phyloP scores from a whole-genome alignment of 2,888 invertebrate species.

The Tigriopus californicus region DNA sequence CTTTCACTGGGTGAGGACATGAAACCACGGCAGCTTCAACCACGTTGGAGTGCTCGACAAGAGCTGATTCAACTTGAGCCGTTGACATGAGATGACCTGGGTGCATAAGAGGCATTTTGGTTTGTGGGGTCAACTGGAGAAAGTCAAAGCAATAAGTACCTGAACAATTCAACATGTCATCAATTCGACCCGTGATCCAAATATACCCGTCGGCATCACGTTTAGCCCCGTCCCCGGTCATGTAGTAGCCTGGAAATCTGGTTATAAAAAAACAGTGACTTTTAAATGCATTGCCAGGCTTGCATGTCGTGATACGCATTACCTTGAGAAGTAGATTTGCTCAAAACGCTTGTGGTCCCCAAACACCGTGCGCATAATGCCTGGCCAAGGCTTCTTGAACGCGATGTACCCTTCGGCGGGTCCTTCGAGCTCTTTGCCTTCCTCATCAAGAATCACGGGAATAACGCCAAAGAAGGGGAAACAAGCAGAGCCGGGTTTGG shows the following conservation, averaged over 20 bases:
- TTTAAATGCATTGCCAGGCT: too few species aligned
- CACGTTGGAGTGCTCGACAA: constrained; percentile 37
- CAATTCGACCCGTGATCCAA: constrained; percentile 91
- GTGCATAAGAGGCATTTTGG: too few species aligned
- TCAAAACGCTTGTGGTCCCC: constrained; percentile 50
- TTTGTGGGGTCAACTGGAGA: too few species aligned
- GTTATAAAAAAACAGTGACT: neutral
- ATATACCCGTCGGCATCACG: constrained; percentile 55
- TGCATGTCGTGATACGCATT: neutral
- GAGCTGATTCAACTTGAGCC: constrained; percentile 49
- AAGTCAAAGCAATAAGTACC: too few species aligned
- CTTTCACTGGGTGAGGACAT: constrained; percentile 74
- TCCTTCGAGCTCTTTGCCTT: constrained; percentile 62
- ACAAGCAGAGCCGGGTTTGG: constrained; percentile 67
- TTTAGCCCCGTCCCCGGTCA: constrained; percentile 15
- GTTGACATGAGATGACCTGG: constrained; percentile 79
- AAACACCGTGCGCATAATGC: constrained; percentile 86
- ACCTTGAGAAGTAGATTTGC: constrained; percentile 14
- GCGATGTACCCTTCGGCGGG: constrained; percentile 87
- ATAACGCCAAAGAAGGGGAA: constrained; percentile 95
- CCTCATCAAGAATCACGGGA: constrained; percentile 67
- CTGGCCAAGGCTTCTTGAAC: constrained; percentile 90
- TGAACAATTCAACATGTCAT: constrained; percentile 96
- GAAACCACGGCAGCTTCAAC: constrained; percentile 93
- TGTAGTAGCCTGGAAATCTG: constrained; percentile 15